Conservation (phyloP, 2,888 invertebrate genomes). For the Camponotus fellah region DNA sequence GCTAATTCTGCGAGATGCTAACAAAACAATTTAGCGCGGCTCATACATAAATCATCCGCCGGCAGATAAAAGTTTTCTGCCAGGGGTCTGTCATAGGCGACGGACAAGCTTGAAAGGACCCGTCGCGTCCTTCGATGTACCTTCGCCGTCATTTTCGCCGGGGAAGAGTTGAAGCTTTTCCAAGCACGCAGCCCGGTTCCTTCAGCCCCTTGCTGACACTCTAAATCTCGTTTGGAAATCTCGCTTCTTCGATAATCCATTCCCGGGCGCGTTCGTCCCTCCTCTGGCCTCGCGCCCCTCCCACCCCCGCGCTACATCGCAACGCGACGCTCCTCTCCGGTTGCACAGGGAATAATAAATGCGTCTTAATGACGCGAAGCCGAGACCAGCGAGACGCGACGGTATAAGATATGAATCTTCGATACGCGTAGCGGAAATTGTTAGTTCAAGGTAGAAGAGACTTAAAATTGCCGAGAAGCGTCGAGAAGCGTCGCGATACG, state of each 20-base stretch:
- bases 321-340: conserved; percentile 1
- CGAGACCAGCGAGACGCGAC: conserved; percentile 40
- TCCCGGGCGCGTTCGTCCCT: conserved; percentile 41
- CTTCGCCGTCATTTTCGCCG: conserved; percentile 46
- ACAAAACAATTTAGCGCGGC: conserved; percentile 52
- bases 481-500: neutral
- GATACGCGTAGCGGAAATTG: conserved; percentile 22
- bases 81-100: neutral
- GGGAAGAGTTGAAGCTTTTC: conserved; percentile 39
- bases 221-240: conserved; percentile 57
- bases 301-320: neutral
- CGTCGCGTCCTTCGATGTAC: conserved; percentile 45
- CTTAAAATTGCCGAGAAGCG: neutral
- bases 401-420: conserved; percentile 9
- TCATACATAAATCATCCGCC: conserved; percentile 54
- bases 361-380: conserved; percentile 54
- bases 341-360: conserved; percentile 50
- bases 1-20: conserved; percentile 48
- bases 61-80: conserved; percentile 48
- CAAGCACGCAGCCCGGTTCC: conserved; percentile 34
- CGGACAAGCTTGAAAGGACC: conserved; percentile 48
- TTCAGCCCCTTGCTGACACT: conserved; percentile 51
- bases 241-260: conserved; percentile 56
- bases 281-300: neutral
- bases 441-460: neutral